Evolutionary conservation across 64 coral and sea anemone species (phyloP).

Genomic region (Trachythela sp.): DNA sequence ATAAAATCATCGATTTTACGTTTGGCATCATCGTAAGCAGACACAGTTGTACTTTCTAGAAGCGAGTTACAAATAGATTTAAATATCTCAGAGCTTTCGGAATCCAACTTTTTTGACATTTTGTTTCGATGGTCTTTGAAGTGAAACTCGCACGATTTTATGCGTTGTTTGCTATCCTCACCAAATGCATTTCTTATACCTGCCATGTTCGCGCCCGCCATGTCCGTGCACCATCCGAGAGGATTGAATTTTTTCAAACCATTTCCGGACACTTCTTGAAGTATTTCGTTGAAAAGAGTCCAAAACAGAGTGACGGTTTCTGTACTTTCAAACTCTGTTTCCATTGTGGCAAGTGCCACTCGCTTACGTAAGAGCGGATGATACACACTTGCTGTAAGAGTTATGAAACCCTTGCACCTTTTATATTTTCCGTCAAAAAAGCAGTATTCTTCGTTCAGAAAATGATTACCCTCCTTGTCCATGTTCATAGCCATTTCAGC

Average conservation of each 20-base stretch:
- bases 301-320: constrained; percentile 8
- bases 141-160: neutral
- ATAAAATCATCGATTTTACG: neutral
- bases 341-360: constrained; percentile 15
- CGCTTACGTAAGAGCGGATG: neutral
- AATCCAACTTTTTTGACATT: neutral
- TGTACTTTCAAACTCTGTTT: neutral
- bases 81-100: neutral
- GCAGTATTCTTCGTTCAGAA: neutral
- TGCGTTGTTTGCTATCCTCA: neutral
- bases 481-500: neutral
- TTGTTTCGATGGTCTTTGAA: neutral
- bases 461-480: neutral
- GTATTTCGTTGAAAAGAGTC: constrained; percentile 10
- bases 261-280: neutral
- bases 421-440: neutral
- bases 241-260: neutral
- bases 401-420: neutral
- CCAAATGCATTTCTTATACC: neutral
- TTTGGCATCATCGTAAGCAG: neutral
- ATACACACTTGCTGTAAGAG: constrained; percentile 35
- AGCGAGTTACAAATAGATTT: neutral
- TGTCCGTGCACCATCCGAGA: neutral
- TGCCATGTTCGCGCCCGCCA: neutral
- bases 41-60: neutral